phyloP scores from a whole-genome alignment of 2,888 invertebrate species.

The Lymantria monacha region DNA sequence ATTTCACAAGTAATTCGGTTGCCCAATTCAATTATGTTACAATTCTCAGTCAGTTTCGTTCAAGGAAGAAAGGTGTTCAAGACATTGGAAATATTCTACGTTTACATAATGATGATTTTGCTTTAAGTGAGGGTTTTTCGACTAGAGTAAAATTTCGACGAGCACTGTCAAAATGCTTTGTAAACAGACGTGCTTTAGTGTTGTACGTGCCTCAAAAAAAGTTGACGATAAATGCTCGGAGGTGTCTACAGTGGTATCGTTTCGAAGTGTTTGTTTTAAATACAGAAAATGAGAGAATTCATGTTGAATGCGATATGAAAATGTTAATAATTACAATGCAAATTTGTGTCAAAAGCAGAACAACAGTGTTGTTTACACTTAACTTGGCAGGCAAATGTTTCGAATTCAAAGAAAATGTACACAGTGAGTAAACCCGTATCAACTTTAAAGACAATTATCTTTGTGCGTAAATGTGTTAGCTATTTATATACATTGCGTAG shows the following conservation, averaged over 20 bases:
- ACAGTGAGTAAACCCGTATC: slow-evolving; percentile 20
- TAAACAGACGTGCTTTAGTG: slow-evolving; percentile 38
- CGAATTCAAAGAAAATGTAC: slow-evolving; percentile 1
- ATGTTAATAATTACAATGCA: slow-evolving; percentile 36
- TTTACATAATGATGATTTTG: slow-evolving; percentile 57
- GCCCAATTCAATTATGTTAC: slow-evolving; percentile 70
- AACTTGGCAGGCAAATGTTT: slow-evolving; percentile 4
- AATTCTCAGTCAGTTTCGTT: slow-evolving; percentile 60
- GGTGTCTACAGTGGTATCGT: slow-evolving; percentile 44
- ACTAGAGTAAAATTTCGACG: slow-evolving; percentile 32
- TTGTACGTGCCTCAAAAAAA: slow-evolving; percentile 39
- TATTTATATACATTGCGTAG: too few relatives aligned
- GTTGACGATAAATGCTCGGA: slow-evolving; percentile 38
- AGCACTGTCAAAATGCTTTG: slow-evolving; percentile 28
- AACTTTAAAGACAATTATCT: neutral
- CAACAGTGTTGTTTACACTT: slow-evolving; percentile 17
- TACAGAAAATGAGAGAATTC: slow-evolving; percentile 36
- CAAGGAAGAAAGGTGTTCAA: slow-evolving; percentile 56
- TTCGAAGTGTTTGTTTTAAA: slow-evolving; percentile 39
- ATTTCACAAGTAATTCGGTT: slow-evolving; percentile 63
- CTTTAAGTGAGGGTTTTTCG: slow-evolving; percentile 35
- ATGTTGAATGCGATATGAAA: slow-evolving; percentile 52
- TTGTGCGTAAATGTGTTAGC: neutral
- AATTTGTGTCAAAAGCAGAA: slow-evolving; percentile 15
- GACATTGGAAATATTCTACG: slow-evolving; percentile 67